Evolutionary conservation across 1,140 invertebrate genomes (phyloP).

Genomic region (Drosophila neocordata): DNA sequence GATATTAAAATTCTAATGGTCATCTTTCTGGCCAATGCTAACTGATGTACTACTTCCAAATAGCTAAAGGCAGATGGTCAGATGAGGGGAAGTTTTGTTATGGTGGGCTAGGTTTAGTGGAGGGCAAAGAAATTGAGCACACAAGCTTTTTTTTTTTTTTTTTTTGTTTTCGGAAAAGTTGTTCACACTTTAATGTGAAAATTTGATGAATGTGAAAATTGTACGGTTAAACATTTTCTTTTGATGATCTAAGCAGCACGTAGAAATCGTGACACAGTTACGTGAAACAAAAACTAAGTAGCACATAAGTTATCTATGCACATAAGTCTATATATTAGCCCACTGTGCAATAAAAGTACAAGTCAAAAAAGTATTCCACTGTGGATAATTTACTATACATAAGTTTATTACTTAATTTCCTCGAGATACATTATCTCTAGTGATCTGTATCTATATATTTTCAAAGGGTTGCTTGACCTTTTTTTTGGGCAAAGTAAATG

Average conservation of each 20-base stretch:
- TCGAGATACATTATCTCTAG: too few relatives aligned
- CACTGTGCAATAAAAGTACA: neutral
- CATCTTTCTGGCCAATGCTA: slow-evolving; percentile 26
- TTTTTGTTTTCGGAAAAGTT: slow-evolving; percentile 17
- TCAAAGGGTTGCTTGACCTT: neutral
- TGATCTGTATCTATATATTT: too few relatives aligned
- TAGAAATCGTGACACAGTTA: slow-evolving; percentile 38
- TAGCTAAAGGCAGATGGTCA: slow-evolving; percentile 1
- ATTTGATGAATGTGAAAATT: slow-evolving; percentile 54
- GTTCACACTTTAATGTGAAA: slow-evolving; percentile 49
- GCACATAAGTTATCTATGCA: neutral
- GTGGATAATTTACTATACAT: neutral
- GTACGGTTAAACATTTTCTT: slow-evolving; percentile 38
- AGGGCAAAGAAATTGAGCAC: slow-evolving; percentile 8
- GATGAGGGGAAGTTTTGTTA: neutral
- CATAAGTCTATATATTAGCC: neutral
- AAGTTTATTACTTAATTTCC: too few relatives aligned
- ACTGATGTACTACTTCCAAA: slow-evolving; percentile 34
- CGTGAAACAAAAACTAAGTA: slow-evolving; percentile 15
- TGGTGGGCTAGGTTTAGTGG: neutral
- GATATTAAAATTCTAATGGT: slow-evolving; percentile 26
- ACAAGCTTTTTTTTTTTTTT: slow-evolving; percentile 8
- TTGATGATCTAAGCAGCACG: slow-evolving; percentile 33
- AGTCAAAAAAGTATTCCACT: neutral
- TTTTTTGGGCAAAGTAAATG: neutral